Evolutionary conservation across 2,113 vertebrate genomes (phyloP).

Genomic region (Grallaria varia): DNA sequence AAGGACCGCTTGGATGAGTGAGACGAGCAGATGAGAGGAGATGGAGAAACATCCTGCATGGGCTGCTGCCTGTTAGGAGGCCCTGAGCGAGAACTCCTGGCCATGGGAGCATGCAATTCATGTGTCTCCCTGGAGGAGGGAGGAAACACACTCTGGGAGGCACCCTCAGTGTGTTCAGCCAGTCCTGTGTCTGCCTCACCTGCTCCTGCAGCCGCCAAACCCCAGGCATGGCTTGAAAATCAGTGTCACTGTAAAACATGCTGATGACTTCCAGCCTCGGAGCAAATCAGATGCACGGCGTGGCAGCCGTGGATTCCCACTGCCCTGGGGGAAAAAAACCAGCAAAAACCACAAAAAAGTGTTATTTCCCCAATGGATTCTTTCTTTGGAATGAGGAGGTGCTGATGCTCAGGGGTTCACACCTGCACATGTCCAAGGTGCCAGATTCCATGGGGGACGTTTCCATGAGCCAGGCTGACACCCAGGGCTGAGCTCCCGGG

Average conservation of each 20-base stretch:
- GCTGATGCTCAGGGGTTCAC: background rate
- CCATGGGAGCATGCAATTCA: rapidly evolving
- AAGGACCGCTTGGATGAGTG: background rate
- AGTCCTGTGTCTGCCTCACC: background rate
- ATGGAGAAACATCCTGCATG: background rate
- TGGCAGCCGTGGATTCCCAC: background rate
- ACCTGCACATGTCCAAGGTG: background rate
- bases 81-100: background rate
- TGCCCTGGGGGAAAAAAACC: background rate
- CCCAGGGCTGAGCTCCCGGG: too few relatives aligned
- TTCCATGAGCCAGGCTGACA: background rate
- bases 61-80: background rate
- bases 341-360: too few relatives aligned
- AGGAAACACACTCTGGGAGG: background rate
- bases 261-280: background rate
- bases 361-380: background rate
- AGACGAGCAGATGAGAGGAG: background rate
- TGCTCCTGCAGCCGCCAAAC: background rate
- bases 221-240: background rate
- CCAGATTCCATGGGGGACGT: background rate
- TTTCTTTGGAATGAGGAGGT: background rate
- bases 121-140: background rate
- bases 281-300: background rate
- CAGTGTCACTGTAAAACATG: background rate
- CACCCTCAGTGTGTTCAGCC: rapidly evolving